phyloP scores from a whole-genome alignment of 2,113 vertebrate genomes.

The Phainopepla nitens region DNA sequence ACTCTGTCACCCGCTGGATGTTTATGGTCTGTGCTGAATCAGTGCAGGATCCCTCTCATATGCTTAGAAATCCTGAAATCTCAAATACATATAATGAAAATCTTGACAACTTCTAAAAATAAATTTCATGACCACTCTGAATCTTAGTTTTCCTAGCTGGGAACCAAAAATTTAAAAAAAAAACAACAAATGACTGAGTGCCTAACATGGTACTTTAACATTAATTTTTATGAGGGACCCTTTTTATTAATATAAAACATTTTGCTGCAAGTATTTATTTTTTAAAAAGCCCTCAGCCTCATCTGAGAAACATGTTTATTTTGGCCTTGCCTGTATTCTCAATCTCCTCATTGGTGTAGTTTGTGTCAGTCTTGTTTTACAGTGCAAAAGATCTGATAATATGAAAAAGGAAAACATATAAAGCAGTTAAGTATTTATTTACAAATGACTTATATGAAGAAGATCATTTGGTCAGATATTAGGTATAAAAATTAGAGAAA shows the following conservation, averaged over 20 bases:
- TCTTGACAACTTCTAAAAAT: neutral
- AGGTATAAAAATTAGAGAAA: neutral
- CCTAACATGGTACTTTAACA: neutral
- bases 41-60: neutral
- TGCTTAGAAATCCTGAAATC: neutral
- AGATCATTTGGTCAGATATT: neutral
- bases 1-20: neutral
- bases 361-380: neutral
- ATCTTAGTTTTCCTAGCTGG: neutral
- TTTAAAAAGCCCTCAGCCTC: neutral
- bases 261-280: neutral
- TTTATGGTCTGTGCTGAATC: neutral
- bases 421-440: neutral
- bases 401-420: neutral
- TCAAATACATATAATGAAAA: neutral
- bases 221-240: neutral
- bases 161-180: neutral
- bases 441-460: neutral
- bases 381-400: neutral
- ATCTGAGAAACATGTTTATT: neutral
- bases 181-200: neutral
- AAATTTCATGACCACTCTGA: neutral
- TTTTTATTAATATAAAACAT: neutral
- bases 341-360: neutral
- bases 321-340: neutral